phyloP scores from a whole-genome alignment of 2,888 invertebrate genomes.

The Stenchaetothrips biformis region DNA sequence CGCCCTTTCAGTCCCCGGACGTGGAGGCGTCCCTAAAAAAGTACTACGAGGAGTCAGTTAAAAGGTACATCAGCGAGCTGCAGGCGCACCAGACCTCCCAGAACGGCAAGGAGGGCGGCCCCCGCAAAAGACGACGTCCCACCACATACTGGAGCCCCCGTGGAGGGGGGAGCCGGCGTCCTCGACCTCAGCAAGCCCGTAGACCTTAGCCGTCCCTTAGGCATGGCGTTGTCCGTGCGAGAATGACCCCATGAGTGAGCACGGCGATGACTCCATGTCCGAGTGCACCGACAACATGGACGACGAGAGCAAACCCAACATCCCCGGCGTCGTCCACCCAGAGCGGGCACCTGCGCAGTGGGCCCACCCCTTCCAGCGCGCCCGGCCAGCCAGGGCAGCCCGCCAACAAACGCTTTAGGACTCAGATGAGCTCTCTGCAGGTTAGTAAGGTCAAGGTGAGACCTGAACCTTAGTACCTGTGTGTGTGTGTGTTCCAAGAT shows the following conservation, averaged over 20 bases:
- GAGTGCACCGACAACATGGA: slow-evolving; percentile 74
- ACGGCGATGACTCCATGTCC: slow-evolving; percentile 69
- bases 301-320: slow-evolving; percentile 65
- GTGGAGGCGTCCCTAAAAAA: slow-evolving; percentile 83
- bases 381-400: slow-evolving; percentile 39
- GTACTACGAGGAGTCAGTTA: slow-evolving; percentile 88
- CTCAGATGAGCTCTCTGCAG: slow-evolving; percentile 76
- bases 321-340: slow-evolving; percentile 71
- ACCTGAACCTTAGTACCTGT: slow-evolving; percentile 12
- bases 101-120: slow-evolving; percentile 57
- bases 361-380: slow-evolving; percentile 45
- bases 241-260: slow-evolving; percentile 42
- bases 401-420: slow-evolving; percentile 73
- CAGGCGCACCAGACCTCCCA: slow-evolving; percentile 63
- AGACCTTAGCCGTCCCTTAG: slow-evolving; percentile 73
- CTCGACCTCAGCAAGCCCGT: slow-evolving; percentile 80
- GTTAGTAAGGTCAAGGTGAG: slow-evolving; percentile 24
- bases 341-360: slow-evolving; percentile 48
- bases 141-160: slow-evolving; percentile 30
- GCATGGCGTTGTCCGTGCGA: slow-evolving; percentile 46
- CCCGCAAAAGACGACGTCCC: slow-evolving; percentile 40
- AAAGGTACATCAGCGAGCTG: slow-evolving; percentile 77
- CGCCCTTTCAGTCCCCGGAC: slow-evolving; percentile 66
- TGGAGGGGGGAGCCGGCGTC: slow-evolving; percentile 61
- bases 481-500: neutral